Base-by-base conservation (phyloP, 2,797 vertebrate genomes). In the Alfaro cultratus region DNA sequence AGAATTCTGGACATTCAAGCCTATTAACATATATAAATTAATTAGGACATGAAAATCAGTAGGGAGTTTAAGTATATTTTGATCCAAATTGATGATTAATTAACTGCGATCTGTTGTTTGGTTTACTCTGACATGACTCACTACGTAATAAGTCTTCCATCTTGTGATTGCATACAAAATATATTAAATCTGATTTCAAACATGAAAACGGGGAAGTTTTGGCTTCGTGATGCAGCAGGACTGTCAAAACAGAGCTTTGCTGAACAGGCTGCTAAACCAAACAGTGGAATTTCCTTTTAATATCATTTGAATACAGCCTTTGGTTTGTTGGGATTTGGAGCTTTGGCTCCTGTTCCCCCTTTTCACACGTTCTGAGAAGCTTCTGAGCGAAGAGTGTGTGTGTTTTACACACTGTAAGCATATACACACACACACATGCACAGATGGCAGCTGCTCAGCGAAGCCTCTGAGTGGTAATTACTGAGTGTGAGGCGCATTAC, bases 371-470 rank as follows among this genome's bases (percentile, higher is more conserved):
- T 90, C 88, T 92, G 82, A 86, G 87, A 81, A 82, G 82, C 79
- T 72, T 86, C 79, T 84, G 81, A 85, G 85, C 86, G 75, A 89
- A 86, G 79, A 84, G 78, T 71, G 77, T 75, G 60, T 78, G 83
- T 78, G 82, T 79, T 16, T 83, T 64, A 78, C 75, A 72, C 83
- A 85, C 85, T 87, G 84, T 80, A 76, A 79, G 87, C 80, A 34
- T 53, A 84, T 82, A 78, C 77, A 75, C 87, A 26, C 51, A 51
- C 49, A 1, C 87, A 89, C 92, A 81, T 82, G 94, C 92, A 86
- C 95, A 95, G 95, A 95, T 95, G 94, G 94, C 95, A 95, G 94
- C 94, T 95, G 94, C 93, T 94, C 89, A 92, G 93, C 92, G 91
- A 92, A 93, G 91, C 90, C 88, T 93, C 89, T 43, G 89, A 92